Base-by-base conservation (phyloP, 2,113 vertebrate species). In the Caranx melampygus region DNA sequence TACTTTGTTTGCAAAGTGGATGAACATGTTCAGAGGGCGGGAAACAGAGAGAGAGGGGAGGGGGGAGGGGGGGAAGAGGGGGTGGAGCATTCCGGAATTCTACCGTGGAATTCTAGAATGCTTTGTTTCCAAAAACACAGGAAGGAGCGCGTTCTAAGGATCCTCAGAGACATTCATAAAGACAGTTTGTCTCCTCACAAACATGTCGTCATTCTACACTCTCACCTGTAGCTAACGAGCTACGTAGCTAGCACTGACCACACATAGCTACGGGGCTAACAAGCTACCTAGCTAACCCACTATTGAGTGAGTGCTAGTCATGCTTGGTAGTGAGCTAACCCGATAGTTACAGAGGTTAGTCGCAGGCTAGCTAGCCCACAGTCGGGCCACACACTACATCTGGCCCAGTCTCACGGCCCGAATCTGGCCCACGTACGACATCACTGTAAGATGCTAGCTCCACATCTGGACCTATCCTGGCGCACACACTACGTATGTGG, bases 1-100 rank as follows among this genome's bases (percentile, higher is more conserved):
- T 86, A 74, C n/a, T 79, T 86, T 87, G 20, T 82, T 88, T 87
- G 59, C 78, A 45, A 83, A 70, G 47, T 68, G 78, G 75, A 70
- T 76, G 59, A 77, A 79, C 21, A 57, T 34, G n/a, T 49, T 63
- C 55, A 54, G 74, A 81, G 79, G 35, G 45, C 68, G 26, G 45
- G 83, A 86, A 37, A 66, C 18, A 35, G 82, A 66, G 81, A 85
- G 84, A 86, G 80, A 70, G 81, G 42, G 0, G 52, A 35, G 31
- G 4, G 7, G 35, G 14, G 15, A 45, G 35, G 26, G 26, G 57
- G 51, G 4, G 16, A 33, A 37, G 72, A 49, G 54, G 26, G 26
- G 26, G 26, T 26, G 26, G 26, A 26, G 26, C 26, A 26, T 54
- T 65, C 52, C 26, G 7, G 57, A 45, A 82, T 64, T 14, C 63